Evolutionary conservation across 2,113 vertebrate genomes (phyloP).

Genomic region (Triplophysa dalaica): DNA sequence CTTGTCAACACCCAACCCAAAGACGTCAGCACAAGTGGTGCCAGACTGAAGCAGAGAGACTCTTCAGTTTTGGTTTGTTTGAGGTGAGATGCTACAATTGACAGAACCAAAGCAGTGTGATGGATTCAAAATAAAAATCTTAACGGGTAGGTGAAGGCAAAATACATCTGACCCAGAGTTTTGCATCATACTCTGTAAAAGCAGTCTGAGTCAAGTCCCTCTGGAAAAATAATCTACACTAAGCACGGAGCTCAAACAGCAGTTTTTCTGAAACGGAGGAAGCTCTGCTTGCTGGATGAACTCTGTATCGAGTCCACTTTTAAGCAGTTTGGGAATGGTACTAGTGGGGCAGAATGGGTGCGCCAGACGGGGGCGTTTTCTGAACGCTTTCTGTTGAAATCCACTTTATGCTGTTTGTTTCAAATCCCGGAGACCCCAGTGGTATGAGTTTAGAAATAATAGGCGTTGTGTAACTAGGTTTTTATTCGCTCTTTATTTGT

Average conservation of each 20-base stretch:
- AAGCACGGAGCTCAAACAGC: conserved; percentile 41
- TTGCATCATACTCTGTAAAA: conserved; percentile 35
- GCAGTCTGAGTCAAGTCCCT: conserved; percentile 26
- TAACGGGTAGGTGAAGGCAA: conserved; percentile 13
- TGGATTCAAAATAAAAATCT: conserved; percentile 40
- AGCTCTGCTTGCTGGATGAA: conserved; percentile 23
- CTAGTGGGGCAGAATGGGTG: conserved; percentile 5
- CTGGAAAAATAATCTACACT: conserved; percentile 47
- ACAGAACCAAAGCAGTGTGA: conserved; percentile 26
- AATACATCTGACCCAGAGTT: conserved; percentile 35
- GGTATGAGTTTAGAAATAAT: too few relatives aligned
- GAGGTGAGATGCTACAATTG: background rate
- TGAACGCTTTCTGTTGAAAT: background rate
- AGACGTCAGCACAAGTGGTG: background rate
- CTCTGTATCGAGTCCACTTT: background rate
- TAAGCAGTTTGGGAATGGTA: conserved; percentile 5
- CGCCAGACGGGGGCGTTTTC: conserved; percentile 4
- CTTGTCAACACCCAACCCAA: conserved; percentile 35
- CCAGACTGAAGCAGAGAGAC: background rate
- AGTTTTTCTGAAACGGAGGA: conserved; percentile 14
- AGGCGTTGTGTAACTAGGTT: too few relatives aligned
- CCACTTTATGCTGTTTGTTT: too few relatives aligned
- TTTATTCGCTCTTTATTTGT: too few relatives aligned
- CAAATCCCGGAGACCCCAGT: too few relatives aligned
- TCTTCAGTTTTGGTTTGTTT: background rate